These are phyloP conservation scores for Paramuricea clavata DNA, from an alignment of 92 coral and sea anemone species.

Conservation along the genomic window DNA sequence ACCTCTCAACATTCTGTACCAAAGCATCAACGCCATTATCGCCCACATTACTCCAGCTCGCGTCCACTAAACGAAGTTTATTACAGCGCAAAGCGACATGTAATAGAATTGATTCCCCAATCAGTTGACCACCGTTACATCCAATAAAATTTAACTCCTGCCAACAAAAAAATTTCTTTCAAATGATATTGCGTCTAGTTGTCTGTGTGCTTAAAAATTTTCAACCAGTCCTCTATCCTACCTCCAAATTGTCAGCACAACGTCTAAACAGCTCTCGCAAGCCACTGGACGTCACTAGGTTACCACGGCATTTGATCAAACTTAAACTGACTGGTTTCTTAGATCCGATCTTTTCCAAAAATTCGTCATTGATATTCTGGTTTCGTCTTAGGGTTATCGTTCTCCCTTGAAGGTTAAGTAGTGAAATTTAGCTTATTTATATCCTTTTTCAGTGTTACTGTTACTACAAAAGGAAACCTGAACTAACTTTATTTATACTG, in stretches of 20 bases:
- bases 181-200: too few species aligned
- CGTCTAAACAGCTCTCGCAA: conserved; percentile 85
- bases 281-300: conserved; percentile 81
- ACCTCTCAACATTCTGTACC: conserved; percentile 89
- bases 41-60: conserved; percentile 99
- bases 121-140: conserved; percentile 91
- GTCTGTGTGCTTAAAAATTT: too few species aligned
- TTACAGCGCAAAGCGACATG: conserved; percentile 92
- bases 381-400: conserved; percentile 78
- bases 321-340: conserved; percentile 86
- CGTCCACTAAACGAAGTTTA: conserved; percentile 86
- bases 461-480: too few species aligned
- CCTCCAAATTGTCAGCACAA: conserved; percentile 90
- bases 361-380: conserved; percentile 76
- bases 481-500: too few species aligned
- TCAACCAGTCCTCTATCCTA: conserved; percentile 2
- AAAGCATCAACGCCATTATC: conserved; percentile 94
- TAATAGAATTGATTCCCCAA: conserved; percentile 94
- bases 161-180: background rate
- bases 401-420: background rate
- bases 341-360: conserved; percentile 83
- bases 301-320: conserved; percentile 83
- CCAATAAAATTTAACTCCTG: conserved; percentile 97
- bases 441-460: too few species aligned
- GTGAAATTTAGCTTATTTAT: too few species aligned